Percentiles rank a stretch among this genome's conserved stretches.
Conservation (phyloP, 2,113 vertebrate species). For the Globicephala melas region DNA sequence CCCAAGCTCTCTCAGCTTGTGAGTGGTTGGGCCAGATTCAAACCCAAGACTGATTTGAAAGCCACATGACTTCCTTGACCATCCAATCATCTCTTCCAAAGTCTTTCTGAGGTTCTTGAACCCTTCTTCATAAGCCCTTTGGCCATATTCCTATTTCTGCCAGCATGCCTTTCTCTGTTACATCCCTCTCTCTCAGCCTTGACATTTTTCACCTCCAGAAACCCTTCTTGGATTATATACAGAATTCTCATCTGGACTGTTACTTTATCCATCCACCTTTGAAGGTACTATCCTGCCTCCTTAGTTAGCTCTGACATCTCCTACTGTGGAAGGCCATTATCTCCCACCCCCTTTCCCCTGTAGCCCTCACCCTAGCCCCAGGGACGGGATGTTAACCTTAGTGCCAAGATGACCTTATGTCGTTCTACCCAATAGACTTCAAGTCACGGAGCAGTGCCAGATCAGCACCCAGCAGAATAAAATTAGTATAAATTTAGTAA, state of each 20-base stretch:
- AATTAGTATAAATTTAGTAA: not conserved
- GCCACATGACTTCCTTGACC: rapidly evolving
- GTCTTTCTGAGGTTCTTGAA: not conserved
- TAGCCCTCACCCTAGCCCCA: not conserved
- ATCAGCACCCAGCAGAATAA: not conserved
- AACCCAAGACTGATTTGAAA: not conserved
- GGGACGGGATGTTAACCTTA: not conserved
- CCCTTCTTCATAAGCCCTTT: not conserved
- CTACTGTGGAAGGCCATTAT: not conserved
- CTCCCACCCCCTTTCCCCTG: not conserved
- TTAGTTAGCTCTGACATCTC: not conserved
- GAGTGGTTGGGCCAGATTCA: not conserved
- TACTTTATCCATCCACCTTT: not conserved
- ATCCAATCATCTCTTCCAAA: not conserved
- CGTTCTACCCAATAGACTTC: not conserved
- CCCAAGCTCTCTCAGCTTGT: not conserved
- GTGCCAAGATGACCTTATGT: not conserved
- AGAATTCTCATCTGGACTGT: not conserved
- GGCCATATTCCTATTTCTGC: not conserved
- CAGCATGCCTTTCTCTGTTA: not conserved
- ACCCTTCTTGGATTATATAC: not conserved
- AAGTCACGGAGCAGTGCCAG: not conserved
- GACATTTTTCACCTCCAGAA: not conserved
- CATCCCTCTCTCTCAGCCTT: not conserved
- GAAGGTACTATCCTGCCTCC: not conserved